Percentiles rank a stretch among this genome's conserved stretches.
Evolutionary conservation across 2,113 vertebrate genomes (phyloP).

Genomic region (Tetrao urogallus): DNA sequence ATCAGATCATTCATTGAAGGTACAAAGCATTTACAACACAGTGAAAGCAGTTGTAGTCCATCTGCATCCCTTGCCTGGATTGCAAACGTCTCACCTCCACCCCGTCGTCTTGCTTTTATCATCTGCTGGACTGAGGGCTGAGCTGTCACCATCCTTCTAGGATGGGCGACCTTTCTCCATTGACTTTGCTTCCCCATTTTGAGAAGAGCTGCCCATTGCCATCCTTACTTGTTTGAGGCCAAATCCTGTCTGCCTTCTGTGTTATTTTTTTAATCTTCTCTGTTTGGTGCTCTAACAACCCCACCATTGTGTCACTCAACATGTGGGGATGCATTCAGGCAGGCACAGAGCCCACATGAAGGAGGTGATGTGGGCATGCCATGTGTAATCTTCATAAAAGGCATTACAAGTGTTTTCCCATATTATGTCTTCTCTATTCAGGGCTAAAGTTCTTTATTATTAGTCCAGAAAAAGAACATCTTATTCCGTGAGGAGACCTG

Average conservation of each 20-base stretch:
- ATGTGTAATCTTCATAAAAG: background rate
- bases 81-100: too few relatives aligned
- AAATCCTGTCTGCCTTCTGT: rapidly evolving
- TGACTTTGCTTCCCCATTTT: background rate
- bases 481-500: background rate
- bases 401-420: background rate
- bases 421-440: background rate
- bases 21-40: rapidly evolving
- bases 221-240: background rate
- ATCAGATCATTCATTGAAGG: rapidly evolving
- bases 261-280: background rate
- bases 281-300: background rate
- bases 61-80: background rate
- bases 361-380: background rate
- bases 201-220: background rate
- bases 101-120: background rate
- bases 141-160: background rate
- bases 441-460: background rate
- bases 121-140: background rate
- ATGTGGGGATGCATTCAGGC: rapidly evolving
- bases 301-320: background rate
- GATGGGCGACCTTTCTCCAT: background rate
- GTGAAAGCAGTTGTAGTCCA: background rate
- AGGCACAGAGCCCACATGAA: background rate
- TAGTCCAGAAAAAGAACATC: background rate